Conservation (phyloP, 1,140 invertebrate species). For the Papilio xuthus region DNA sequence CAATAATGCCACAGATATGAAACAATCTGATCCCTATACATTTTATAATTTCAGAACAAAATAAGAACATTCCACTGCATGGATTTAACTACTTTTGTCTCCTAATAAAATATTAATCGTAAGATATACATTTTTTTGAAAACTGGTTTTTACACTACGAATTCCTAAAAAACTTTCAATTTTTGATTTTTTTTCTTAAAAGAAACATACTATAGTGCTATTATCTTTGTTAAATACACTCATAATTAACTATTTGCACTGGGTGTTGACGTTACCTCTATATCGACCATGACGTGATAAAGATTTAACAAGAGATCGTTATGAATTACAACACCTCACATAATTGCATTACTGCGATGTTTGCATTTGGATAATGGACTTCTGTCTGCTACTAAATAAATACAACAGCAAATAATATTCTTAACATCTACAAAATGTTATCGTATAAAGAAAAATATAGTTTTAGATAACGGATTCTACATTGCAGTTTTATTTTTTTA, state of each 20-base stretch:
- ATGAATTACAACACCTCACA: constrained; percentile 45
- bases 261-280: constrained; percentile 55
- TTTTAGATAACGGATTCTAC: neutral
- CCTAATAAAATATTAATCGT: too few species aligned
- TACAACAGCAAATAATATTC: constrained; percentile 5
- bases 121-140: too few species aligned
- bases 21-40: too few species aligned
- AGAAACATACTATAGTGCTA: constrained; percentile 47
- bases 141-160: too few species aligned
- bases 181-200: neutral
- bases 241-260: constrained; percentile 59
- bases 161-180: too few species aligned
- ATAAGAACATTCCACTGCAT: too few species aligned
- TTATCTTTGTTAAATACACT: constrained; percentile 55
- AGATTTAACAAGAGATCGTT: constrained; percentile 38
- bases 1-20: too few species aligned
- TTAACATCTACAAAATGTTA: neutral
- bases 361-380: constrained; percentile 16
- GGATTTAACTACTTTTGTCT: too few species aligned
- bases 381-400: constrained; percentile 37
- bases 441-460: neutral
- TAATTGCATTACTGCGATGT: constrained; percentile 38
- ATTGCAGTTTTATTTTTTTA: neutral
- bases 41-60: neutral
- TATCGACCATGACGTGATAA: constrained; percentile 60